Base-by-base conservation (phyloP, 2,797 vertebrate genomes). In the Molossus alvarezi region DNA sequence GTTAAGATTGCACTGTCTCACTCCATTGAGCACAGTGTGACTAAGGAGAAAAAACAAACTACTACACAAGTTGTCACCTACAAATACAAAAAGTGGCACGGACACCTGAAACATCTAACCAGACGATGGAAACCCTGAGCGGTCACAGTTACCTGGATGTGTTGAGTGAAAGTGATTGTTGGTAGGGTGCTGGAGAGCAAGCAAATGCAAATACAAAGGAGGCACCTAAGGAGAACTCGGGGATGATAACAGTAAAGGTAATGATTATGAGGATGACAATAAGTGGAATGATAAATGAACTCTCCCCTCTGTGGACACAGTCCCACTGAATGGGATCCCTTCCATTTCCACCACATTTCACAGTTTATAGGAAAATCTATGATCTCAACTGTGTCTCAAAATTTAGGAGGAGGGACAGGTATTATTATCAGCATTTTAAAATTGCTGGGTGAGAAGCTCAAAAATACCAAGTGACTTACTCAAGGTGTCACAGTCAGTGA, bases 341-440 rank as follows among this genome's bases (percentile, higher is more conserved):
- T 83, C 67, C 2, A 64, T 71, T 64, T 69, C 51, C 73, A 65
- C 73, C 62, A 37, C 0, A 80, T 29, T 64, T 94, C 69, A 81
- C 7, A 90, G 41, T 88, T 88, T 85, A 82, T 33, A 91, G 45
- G n/a, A 33, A 88, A 82, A 48, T 84, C 60, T 83, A 14, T 15
- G 20, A 64, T 81, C n/a, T 96, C 25, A 58, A 85, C 27, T 92
- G 71, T 85, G 69, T 27, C 64, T 93, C 85, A 73, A 83, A 95
- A 93, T 62, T 94, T 77, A 92, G 48, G 53, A 79, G 62, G 29
- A 85, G 51, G 18, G 14, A 62, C 14, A 33, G 11, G 0, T 62
- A 90, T 82, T 23, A 27, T 73, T 73, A 83, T 84, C 17, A 41
- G 10, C 37, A 8, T 85, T 92, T 90, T 71, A 21, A 90, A 94